phyloP scores from a whole-genome alignment of 2,888 invertebrate genomes.

The Acanthacorydalis orientalis region DNA sequence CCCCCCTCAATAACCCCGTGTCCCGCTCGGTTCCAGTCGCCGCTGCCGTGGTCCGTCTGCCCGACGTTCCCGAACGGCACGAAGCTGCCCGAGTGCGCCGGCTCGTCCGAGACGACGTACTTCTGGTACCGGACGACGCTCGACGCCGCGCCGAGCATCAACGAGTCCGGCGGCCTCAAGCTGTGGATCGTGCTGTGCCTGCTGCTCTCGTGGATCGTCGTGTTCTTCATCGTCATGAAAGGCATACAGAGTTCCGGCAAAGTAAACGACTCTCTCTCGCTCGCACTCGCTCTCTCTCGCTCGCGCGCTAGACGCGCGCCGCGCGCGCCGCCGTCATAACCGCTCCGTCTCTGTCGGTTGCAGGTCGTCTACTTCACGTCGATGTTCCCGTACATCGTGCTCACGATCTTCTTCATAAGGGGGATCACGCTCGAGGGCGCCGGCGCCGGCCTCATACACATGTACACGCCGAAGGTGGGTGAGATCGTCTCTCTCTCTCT shows the following conservation, averaged over 20 bases:
- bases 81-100: conserved; percentile 55
- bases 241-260: conserved; percentile 94
- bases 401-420: conserved; percentile 85
- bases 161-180: conserved; percentile 66
- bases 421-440: conserved; percentile 81
- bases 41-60: conserved; percentile 73
- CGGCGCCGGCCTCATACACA: conserved; percentile 68
- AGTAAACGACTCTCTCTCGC: too few species aligned
- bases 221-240: conserved; percentile 91
- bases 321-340: too few species aligned
- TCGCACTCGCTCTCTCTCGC: too few species aligned
- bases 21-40: too few species aligned
- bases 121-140: conserved; percentile 86
- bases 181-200: conserved; percentile 90
- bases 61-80: conserved; percentile 49
- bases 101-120: conserved; percentile 76
- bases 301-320: too few species aligned
- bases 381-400: conserved; percentile 82
- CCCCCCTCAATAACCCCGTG: too few species aligned
- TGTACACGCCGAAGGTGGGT: conserved; percentile 80
- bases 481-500: background rate
- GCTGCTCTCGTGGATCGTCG: conserved; percentile 73
- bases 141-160: conserved; percentile 74
- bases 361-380: conserved; percentile 92
- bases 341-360: too few species aligned